These are phyloP conservation scores for Felis chaus DNA, from an alignment of 2,113 vertebrate species.

Conservation along the genomic window DNA sequence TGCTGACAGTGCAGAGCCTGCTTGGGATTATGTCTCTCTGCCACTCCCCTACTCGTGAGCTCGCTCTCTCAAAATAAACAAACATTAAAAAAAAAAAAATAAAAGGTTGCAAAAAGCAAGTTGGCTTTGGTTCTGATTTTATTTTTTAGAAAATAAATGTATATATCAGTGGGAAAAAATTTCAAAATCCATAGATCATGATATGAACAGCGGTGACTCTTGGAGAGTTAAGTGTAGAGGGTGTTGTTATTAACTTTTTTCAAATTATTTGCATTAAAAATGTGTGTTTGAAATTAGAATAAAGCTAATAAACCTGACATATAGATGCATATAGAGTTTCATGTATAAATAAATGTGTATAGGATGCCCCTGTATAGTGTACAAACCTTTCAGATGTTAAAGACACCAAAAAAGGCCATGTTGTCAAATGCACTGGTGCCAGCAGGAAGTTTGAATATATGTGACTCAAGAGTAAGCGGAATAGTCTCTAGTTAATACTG, in stretches of 20 bases:
- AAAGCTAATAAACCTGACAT: neutral
- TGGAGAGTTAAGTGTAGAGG: neutral
- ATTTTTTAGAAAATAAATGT: slow-evolving; percentile 18
- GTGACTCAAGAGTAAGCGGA: neutral
- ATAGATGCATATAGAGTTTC: neutral
- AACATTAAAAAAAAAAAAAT: too few relatives aligned
- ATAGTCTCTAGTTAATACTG: neutral
- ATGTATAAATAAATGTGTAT: neutral
- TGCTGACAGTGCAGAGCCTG: too few relatives aligned
- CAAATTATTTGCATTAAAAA: neutral
- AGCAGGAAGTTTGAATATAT: slow-evolving; percentile 16
- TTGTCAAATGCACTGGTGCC: neutral
- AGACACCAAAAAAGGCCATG: neutral
- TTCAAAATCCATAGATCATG: neutral
- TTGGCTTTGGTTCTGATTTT: neutral
- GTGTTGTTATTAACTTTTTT: neutral
- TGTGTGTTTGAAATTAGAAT: slow-evolving; percentile 7
- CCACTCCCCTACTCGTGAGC: too few relatives aligned
- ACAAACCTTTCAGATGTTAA: neutral
- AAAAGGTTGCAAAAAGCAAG: neutral
- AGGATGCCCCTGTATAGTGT: neutral
- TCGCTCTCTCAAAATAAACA: too few relatives aligned
- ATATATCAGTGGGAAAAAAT: neutral
- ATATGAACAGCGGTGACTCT: neutral
- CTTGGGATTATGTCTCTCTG: too few relatives aligned